A percentile compares a stretch with the other conserved stretches of the same genome.
phyloP scores from a whole-genome alignment of 1,140 invertebrate genomes.

The Heliconius eleuchia region DNA sequence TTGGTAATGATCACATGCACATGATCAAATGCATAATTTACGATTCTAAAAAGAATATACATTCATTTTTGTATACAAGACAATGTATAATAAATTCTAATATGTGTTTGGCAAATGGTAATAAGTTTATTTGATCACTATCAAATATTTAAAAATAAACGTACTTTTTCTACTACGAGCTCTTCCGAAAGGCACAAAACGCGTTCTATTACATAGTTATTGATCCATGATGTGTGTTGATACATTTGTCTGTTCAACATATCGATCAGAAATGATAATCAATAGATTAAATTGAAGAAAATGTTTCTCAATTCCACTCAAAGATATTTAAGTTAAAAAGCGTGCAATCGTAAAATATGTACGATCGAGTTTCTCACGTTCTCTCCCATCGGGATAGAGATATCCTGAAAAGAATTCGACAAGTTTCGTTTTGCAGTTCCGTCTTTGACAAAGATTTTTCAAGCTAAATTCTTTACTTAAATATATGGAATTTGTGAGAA shows the following conservation, averaged over 20 bases:
- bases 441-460: conserved; percentile 2
- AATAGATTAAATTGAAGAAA: neutral
- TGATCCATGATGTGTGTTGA: neutral
- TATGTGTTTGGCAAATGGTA: too few species aligned
- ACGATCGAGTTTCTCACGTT: conserved; percentile 5
- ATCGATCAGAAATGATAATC: neutral
- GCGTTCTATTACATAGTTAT: too few species aligned
- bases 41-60: too few species aligned
- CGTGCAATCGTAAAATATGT: conserved; percentile 10
- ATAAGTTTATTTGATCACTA: too few species aligned
- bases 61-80: too few species aligned
- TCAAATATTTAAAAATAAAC: too few species aligned
- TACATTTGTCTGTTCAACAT: too few species aligned
- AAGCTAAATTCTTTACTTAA: neutral
- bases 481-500: conserved; percentile 16
- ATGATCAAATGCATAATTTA: too few species aligned
- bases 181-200: too few species aligned
- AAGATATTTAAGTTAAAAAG: conserved; percentile 3
- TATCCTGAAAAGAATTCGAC: neutral
- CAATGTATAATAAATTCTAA: too few species aligned
- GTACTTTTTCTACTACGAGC: too few species aligned
- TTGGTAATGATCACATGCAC: too few species aligned
- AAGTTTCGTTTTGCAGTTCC: conserved; percentile 17
- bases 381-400: neutral
- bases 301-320: neutral